Base-by-base conservation (phyloP, 2,113 vertebrate species). In the Theristicus caerulescens region DNA sequence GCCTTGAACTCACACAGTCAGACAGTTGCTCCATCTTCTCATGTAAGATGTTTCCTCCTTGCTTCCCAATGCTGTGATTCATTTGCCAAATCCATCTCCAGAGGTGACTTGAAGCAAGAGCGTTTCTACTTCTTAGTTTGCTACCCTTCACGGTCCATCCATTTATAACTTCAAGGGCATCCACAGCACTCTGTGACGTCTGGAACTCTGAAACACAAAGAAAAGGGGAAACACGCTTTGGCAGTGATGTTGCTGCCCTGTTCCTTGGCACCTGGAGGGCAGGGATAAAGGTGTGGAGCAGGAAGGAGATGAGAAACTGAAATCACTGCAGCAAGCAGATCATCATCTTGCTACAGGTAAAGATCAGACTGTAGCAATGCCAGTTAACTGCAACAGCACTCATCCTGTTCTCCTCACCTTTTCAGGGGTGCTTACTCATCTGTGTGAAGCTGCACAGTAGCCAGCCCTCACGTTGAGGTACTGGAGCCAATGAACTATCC, bases 81-180 rank as follows among this genome's bases (percentile, higher is more conserved):
- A 82, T 93, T n/a, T 72, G 71, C 64, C 90, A 73, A 67, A 98
- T 95, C 99, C 99, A 99, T 21, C 96, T 95, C 44, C 95, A 87
- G 57, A 99, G 95, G 84, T 99, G 98, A 42, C 97, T 94, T 2
- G 99, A 97, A 34, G 99, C 99, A n/a, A 99, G 94, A 19, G 98
- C 98, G 9, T 94, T 96, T 65, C 98, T 97, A 46, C 97, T 97
- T 88, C 92, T 91, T 11, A 98, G 92, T 91, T 92, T 64, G 51
- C 94, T 42, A 44, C 94, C 82, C 89, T 94, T 86, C 83, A 70
- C 11, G 4, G 31, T 93, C 81, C 95, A 86, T n/a, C 77, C 76
- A 9, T 93, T 93, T 72, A 98, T 84, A 71, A 93, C 77, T 52
- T 66, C 29, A 9, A 99, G 96, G 19, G 98, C 99, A 14, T 69